Base-by-base conservation (phyloP, 2,797 vertebrate species). In the Alfaro cultratus region DNA sequence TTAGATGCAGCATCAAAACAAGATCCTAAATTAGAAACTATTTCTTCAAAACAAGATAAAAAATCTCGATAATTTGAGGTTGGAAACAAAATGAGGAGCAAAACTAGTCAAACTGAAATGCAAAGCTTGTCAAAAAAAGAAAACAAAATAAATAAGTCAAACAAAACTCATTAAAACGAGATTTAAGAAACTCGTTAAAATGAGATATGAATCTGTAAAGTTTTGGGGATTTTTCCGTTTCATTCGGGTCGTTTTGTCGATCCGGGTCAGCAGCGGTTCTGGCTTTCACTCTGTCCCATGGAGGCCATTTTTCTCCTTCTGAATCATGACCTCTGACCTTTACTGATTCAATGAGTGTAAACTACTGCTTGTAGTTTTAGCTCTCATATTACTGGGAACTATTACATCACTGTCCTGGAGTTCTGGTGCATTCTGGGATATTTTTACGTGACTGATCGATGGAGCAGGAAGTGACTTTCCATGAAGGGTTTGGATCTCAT, bases 401-500 rank as follows among this genome's bases (percentile, higher is more conserved):
- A 36, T 21, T 57, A 45, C 0, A 0, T 80, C 31, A 76, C 47
- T 23, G 23, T 46, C 76, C 55, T 0, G 0, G 41, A 73, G 26
- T n/a, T 36, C 36, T 85, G 80, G 82, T 74, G 41, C 77, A 49
- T 46, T 55, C 43, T 62, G 18, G 75, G 73, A 83, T 78, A 49
- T 80, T 82, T 88, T 85, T 85, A 86, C 57, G 82, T 74, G 34
- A 36, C 8, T 74, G 71, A 94, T 92, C 87, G 86, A 92, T 94
- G 23, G 74, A 60, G 6, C 57, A 34, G 79, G 78, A 81, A 80
- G 82, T 82, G 73, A 41, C 90, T 85, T 92, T 86, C 85, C 87
- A 95, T 87, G 83, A 89, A 68, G 80, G 70, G 87, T 79, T 70
- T 92, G 88, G 94, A 92, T 91, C 90, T 81, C 77, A 73, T 36